Conservation (phyloP, 2,797 vertebrate species). For the Melanotaenia pygmaea region DNA sequence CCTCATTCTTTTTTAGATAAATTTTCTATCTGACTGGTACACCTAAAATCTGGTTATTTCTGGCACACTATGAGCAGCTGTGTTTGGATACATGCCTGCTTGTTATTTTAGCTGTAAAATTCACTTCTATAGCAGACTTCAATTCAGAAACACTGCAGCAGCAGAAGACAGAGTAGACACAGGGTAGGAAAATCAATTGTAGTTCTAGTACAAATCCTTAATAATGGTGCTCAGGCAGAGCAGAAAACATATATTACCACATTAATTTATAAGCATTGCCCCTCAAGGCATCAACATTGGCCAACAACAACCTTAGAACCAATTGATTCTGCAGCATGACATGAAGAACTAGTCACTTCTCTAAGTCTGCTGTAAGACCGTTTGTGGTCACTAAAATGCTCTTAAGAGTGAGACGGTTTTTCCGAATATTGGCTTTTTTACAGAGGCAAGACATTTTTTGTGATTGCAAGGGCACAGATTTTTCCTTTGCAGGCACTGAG, state of each 20-base stretch:
- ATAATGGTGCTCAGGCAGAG: conserved; percentile 2
- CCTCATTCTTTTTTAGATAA: background rate
- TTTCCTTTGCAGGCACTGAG: conserved; percentile 19
- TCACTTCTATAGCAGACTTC: background rate
- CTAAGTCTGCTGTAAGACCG: background rate
- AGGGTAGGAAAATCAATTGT: background rate
- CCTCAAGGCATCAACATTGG: conserved; percentile 2
- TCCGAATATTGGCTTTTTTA: background rate
- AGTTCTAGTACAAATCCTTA: conserved; percentile 2
- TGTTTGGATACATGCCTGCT: background rate
- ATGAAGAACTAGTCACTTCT: conserved; percentile 15
- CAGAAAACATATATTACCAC: conserved; percentile 15
- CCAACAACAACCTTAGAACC: background rate
- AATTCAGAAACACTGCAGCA: background rate
- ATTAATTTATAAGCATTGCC: conserved; percentile 18
- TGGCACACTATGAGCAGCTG: background rate
- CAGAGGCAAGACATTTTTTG: background rate
- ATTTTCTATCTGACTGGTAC: conserved; percentile 4
- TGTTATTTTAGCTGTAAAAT: too few species aligned
- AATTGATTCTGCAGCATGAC: conserved; percentile 18
- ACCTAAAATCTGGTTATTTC: background rate
- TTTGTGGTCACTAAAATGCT: conserved; percentile 6
- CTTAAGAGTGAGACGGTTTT: background rate
- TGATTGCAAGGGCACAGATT: conserved; percentile 23
- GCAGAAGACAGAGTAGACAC: background rate